Percentiles rank a stretch among this genome's conserved stretches.
These are phyloP conservation scores for Falco peregrinus DNA, from an alignment of 2,797 vertebrate species.

Conservation along the genomic window DNA sequence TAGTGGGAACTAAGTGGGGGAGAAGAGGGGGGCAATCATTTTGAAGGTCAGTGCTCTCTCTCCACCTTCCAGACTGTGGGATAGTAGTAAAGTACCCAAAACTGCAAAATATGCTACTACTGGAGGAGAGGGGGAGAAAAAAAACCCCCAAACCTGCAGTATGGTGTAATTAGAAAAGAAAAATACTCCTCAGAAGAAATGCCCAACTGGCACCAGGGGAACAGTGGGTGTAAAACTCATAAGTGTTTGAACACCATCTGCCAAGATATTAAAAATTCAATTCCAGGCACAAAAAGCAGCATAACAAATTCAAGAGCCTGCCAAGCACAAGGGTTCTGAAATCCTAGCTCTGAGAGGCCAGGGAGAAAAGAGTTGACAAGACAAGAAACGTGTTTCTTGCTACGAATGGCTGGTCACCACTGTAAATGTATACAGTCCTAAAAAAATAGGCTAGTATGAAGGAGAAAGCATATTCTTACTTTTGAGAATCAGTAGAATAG, in stretches of 20 bases:
- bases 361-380: not conserved
- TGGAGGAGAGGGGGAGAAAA: not conserved
- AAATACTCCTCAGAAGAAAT: constrained; percentile 55
- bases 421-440: not conserved
- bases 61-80: not conserved
- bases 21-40: not conserved
- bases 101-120: not conserved
- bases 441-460: not conserved
- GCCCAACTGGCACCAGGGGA: constrained; percentile 31
- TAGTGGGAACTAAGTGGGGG: not conserved
- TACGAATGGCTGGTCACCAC: not conserved
- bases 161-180: constrained; percentile 44
- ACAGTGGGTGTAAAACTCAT: constrained; percentile 35
- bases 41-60: not conserved
- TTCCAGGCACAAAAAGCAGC: constrained; percentile 60
- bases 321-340: constrained; percentile 39
- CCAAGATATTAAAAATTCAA: constrained; percentile 68
- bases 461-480: not conserved
- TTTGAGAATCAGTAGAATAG: not conserved
- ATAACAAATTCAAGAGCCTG: constrained; percentile 58
- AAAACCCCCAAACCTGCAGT: not conserved
- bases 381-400: not conserved
- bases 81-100: not conserved
- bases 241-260: constrained; percentile 61
- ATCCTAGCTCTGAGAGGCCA: not conserved